These are phyloP conservation scores for Dicrostonyx torquatus DNA, from an alignment of 2,797 vertebrate genomes.

Conservation along the genomic window DNA sequence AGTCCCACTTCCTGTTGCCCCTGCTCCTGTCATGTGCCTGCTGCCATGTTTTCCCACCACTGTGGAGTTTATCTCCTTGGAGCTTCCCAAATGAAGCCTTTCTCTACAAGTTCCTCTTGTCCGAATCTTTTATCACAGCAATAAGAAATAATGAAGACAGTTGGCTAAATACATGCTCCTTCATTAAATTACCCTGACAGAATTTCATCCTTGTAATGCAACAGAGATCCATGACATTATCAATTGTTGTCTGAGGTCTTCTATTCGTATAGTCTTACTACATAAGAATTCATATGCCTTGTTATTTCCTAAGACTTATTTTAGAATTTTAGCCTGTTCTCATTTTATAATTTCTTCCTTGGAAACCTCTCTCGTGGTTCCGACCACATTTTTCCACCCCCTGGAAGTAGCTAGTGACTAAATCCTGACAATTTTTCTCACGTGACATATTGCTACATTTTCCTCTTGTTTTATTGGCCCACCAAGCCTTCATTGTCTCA, in stretches of 20 bases:
- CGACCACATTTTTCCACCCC: neutral
- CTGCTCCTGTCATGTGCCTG: neutral
- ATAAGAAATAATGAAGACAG: neutral
- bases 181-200: neutral
- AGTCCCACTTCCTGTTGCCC: neutral
- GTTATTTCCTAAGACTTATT: slow-evolving; percentile 38
- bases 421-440: neutral
- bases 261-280: neutral
- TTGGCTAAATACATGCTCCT: neutral
- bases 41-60: too few relatives aligned
- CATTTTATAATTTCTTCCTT: neutral
- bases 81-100: neutral
- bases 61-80: neutral
- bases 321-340: neutral
- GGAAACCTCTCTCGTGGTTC: neutral
- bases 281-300: neutral
- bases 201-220: neutral
- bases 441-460: neutral
- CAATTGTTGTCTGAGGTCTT: neutral
- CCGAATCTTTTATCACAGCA: neutral
- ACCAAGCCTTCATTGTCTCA: neutral
- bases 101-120: neutral
- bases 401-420: neutral
- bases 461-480: neutral
- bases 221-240: neutral